Conservation (phyloP, 2,888 invertebrate genomes). For the Sesia apiformis region DNA sequence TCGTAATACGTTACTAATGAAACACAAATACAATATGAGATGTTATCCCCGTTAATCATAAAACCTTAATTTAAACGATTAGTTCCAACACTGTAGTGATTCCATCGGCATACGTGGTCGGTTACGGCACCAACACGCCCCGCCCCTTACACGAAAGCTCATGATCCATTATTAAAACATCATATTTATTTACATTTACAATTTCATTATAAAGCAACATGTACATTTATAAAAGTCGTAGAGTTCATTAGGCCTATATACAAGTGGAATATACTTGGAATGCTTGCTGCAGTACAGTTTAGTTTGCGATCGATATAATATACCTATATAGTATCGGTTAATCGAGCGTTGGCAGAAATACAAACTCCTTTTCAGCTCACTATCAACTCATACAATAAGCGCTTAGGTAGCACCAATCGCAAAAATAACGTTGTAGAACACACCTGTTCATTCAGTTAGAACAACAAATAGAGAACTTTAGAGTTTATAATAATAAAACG, state of each 20-base stretch:
- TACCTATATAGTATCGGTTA: neutral
- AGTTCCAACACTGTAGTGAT: conserved; percentile 52
- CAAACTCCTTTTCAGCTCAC: no score
- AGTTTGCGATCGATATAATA: conserved; percentile 21
- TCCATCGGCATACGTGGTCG: conserved; percentile 49
- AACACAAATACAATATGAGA: conserved; percentile 75
- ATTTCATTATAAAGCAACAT: conserved; percentile 59
- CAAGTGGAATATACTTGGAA: conserved; percentile 72
- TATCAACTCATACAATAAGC: no score
- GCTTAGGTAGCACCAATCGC: no score
- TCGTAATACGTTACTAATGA: conserved; percentile 72
- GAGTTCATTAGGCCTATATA: conserved; percentile 70
- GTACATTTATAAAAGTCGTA: conserved; percentile 56
- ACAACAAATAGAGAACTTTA: no score
- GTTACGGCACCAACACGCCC: conserved; percentile 37
- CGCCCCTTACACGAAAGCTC: conserved; percentile 47
- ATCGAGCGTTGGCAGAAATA: neutral
- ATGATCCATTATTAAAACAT: conserved; percentile 23
- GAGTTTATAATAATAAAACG: no score
- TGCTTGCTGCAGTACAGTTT: conserved; percentile 57
- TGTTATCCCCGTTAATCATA: conserved; percentile 65
- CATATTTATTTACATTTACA: conserved; percentile 52
- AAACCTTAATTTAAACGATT: conserved; percentile 52
- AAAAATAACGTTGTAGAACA: no score
- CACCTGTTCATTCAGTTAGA: no score